These are phyloP conservation scores for Pteria penguin DNA, from an alignment of 2,888 invertebrate species.

Conservation along the genomic window DNA sequence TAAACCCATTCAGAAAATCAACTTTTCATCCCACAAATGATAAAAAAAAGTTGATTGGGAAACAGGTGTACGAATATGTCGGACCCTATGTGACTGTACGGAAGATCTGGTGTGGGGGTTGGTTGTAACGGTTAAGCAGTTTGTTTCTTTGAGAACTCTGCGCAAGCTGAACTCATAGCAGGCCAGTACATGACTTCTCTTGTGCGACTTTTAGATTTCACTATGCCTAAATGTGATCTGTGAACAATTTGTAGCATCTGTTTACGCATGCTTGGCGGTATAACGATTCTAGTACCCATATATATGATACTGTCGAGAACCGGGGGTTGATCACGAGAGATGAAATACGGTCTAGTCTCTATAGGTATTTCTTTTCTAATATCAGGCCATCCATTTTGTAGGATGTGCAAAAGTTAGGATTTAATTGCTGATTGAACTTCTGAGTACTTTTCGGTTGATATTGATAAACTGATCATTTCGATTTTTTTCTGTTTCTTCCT, in stretches of 20 bases:
- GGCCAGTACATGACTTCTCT: conserved; percentile 51
- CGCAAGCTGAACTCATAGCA: conserved; percentile 48
- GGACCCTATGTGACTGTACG: conserved; percentile 38
- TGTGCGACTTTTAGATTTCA: conserved; percentile 46
- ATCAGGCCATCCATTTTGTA: conserved; percentile 27
- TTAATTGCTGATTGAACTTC: not conserved
- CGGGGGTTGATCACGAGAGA: conserved; percentile 3
- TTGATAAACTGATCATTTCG: conserved; percentile 7
- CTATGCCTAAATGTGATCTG: conserved; percentile 48
- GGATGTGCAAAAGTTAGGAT: not conserved
- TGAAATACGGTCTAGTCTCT: conserved; percentile 40
- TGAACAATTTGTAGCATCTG: conserved; percentile 13
- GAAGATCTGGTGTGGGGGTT: no score
- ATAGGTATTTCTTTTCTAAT: conserved; percentile 30
- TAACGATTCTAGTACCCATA: conserved; percentile 19
- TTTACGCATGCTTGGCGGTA: conserved; percentile 23
- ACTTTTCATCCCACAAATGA: no score
- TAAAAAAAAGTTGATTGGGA: no score
- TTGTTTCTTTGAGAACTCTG: conserved; percentile 45
- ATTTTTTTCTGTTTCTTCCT: conserved; percentile 7
- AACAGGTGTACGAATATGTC: conserved; percentile 52
- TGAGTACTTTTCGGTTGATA: not conserved
- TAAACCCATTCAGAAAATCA: no score
- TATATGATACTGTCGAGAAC: conserved; percentile 35
- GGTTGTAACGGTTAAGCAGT: conserved; percentile 45